Conservation (phyloP, 1,140 invertebrate genomes). For the Trichomalopsis sarcophagae region DNA sequence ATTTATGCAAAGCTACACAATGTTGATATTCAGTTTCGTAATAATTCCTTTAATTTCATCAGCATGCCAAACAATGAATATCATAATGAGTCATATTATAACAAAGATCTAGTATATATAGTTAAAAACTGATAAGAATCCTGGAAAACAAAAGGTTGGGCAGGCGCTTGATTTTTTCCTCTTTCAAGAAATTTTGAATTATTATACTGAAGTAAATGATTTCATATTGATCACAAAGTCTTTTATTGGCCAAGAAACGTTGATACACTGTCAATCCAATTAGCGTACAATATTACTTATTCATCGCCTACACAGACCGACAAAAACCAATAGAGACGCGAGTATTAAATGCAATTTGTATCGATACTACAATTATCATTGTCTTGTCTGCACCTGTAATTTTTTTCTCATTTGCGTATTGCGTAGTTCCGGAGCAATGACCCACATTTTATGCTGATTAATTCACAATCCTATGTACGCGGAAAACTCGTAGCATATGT, state of each 20-base stretch:
- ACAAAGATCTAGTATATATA: neutral
- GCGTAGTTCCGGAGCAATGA: neutral
- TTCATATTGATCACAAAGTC: neutral
- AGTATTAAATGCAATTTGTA: neutral
- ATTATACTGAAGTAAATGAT: neutral
- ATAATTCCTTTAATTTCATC: neutral
- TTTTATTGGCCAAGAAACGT: neutral
- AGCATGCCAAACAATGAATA: neutral
- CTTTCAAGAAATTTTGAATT: neutral
- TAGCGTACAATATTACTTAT: neutral
- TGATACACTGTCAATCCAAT: neutral
- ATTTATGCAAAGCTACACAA: neutral
- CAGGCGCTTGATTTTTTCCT: no score
- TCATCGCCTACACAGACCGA: neutral
- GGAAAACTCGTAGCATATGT: neutral
- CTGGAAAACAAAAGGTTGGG: neutral
- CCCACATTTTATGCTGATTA: neutral
- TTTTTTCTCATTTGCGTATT: neutral
- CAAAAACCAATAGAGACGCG: neutral
- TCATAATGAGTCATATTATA: neutral
- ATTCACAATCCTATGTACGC: neutral
- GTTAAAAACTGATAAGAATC: neutral
- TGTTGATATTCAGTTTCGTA: neutral
- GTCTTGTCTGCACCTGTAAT: no score
- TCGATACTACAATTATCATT: neutral